phyloP scores from a whole-genome alignment of 2,113 vertebrate species.

The Prunella fulvescens region DNA sequence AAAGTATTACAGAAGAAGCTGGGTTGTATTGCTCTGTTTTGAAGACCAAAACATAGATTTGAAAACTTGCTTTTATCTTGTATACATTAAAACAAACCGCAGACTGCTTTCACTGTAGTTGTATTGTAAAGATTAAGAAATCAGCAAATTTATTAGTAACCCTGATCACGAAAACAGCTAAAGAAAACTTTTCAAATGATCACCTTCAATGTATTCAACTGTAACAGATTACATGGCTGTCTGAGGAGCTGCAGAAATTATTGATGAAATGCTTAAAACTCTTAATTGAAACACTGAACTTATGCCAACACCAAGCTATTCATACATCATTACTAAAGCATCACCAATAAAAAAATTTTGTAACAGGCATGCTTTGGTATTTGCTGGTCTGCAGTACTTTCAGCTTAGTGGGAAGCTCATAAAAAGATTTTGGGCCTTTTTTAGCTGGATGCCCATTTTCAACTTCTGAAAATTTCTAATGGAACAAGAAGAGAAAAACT shows the following conservation, averaged over 20 bases:
- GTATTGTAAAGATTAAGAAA: neutral
- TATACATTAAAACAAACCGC: neutral
- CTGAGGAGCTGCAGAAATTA: neutral
- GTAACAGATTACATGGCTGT: neutral
- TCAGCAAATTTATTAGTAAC: neutral
- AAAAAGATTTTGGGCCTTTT: neutral
- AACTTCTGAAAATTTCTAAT: neutral
- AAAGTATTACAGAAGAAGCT: neutral
- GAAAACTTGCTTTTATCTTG: neutral
- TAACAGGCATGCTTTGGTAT: neutral
- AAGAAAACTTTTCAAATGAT: neutral
- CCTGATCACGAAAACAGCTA: neutral
- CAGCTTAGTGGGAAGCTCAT: neutral
- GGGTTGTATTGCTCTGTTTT: neutral
- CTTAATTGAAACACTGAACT: neutral
- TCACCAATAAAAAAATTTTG: rapidly evolving
- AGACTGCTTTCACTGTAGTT: neutral
- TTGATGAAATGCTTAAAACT: neutral
- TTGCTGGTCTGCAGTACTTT: neutral
- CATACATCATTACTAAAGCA: neutral
- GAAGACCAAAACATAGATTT: neutral
- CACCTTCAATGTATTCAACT: neutral
- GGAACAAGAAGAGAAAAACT: neutral
- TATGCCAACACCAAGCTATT: neutral
- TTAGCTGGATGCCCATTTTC: neutral